Conservation (phyloP, 2,797 vertebrate genomes). For the Danio jaintianensis region DNA sequence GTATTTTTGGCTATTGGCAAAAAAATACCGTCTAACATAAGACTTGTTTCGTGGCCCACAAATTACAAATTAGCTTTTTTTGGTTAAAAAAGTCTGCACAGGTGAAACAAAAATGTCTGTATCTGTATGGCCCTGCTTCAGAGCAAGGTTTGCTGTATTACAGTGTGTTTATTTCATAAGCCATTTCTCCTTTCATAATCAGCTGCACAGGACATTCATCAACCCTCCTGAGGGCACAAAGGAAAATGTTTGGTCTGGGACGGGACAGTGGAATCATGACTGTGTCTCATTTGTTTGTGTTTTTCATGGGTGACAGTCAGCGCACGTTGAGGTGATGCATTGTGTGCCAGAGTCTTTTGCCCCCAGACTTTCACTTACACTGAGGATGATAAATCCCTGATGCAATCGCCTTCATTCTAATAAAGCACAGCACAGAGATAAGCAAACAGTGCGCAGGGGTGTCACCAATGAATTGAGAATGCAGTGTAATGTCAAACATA, state of each 20-base stretch:
- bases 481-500: not conserved
- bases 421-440: slow-evolving; percentile 20
- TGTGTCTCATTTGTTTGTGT: not conserved
- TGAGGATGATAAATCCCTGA: slow-evolving; percentile 43
- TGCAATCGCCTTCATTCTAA: slow-evolving; percentile 26
- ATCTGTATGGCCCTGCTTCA: not conserved
- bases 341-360: slow-evolving; percentile 31
- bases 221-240: not conserved
- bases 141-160: not conserved
- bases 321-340: slow-evolving; percentile 10
- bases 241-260: not conserved
- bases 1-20: too few relatives aligned
- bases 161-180: not conserved
- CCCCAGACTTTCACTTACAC: slow-evolving; percentile 11
- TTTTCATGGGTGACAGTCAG: slow-evolving; percentile 1
- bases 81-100: too few relatives aligned
- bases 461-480: slow-evolving; percentile 9
- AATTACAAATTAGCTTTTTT: too few relatives aligned
- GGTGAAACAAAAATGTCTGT: too few relatives aligned
- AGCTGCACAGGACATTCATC: not conserved
- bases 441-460: not conserved
- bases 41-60: too few relatives aligned
- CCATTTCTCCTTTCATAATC: not conserved
- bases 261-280: slow-evolving; percentile 1
- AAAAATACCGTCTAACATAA: too few relatives aligned